A percentile compares a stretch with the other conserved stretches of the same genome.
phyloP scores from a whole-genome alignment of 2,113 vertebrate genomes.

The Amblyornis subalaris region DNA sequence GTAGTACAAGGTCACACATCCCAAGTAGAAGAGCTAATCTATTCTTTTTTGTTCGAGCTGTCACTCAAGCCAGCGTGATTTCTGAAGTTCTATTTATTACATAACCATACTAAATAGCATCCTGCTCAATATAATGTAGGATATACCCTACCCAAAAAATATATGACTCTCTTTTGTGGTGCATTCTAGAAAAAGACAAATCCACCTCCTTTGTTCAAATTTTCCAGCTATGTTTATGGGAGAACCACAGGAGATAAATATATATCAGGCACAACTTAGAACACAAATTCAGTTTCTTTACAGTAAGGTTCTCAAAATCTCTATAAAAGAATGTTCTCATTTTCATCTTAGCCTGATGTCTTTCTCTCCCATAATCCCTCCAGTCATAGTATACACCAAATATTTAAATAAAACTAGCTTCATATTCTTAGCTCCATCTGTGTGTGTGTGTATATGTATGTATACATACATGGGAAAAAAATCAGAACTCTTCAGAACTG shows the following conservation, averaged over 20 bases:
- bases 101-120: not conserved
- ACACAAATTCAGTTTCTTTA: not conserved
- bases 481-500: not conserved
- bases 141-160: not conserved
- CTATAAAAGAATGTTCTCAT: not conserved
- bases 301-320: not conserved
- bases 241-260: not conserved
- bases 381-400: not conserved
- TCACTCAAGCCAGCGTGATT: not conserved
- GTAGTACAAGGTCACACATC: not conserved
- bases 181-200: not conserved
- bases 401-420: not conserved
- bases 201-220: not conserved
- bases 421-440: not conserved
- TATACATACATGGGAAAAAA: not conserved
- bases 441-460: not conserved
- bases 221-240: not conserved
- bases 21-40: not conserved
- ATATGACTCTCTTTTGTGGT: not conserved
- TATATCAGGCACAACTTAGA: not conserved
- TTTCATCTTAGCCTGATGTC: not conserved
- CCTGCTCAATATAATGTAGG: not conserved
- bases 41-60: not conserved
- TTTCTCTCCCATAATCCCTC: not conserved
- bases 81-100: not conserved